Percentiles rank a stretch among this genome's conserved stretches.
These are phyloP conservation scores for Lineus longissimus DNA, from an alignment of 1,140 invertebrate species.

Conservation along the genomic window DNA sequence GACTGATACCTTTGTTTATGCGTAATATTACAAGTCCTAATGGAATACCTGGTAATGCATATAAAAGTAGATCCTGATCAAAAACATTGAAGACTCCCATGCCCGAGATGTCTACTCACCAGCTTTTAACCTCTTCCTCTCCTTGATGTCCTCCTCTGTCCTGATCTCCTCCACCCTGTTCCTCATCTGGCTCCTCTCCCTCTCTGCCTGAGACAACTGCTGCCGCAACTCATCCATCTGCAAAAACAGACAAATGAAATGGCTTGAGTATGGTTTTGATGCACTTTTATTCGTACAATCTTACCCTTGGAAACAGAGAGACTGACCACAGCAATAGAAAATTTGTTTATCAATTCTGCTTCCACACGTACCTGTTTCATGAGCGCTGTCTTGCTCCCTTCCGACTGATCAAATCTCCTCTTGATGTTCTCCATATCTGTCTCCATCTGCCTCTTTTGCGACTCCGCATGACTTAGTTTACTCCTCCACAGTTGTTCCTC, in stretches of 20 bases:
- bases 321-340: too few relatives aligned
- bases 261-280: too few relatives aligned
- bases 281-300: too few relatives aligned
- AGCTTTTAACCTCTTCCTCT: conserved; percentile 31
- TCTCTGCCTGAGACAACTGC: conserved; percentile 37
- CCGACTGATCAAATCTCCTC: conserved; percentile 42
- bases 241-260: not conserved
- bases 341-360: too few relatives aligned
- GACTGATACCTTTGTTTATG: not conserved
- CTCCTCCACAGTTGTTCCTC: conserved; percentile 30
- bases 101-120: conserved; percentile 19
- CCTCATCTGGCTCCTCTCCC: conserved; percentile 31
- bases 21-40: too few relatives aligned
- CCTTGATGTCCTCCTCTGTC: conserved; percentile 38
- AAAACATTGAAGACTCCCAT: too few relatives aligned
- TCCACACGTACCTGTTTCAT: conserved; percentile 32
- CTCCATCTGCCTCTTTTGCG: conserved; percentile 38
- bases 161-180: conserved; percentile 32
- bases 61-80: too few relatives aligned
- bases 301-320: too few relatives aligned
- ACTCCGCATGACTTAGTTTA: conserved; percentile 34
- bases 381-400: conserved; percentile 40
- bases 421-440: conserved; percentile 39
- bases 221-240: conserved; percentile 42
- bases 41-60: too few relatives aligned